phyloP scores from a whole-genome alignment of 1,140 invertebrate genomes.

The Drosophila funebris region DNA sequence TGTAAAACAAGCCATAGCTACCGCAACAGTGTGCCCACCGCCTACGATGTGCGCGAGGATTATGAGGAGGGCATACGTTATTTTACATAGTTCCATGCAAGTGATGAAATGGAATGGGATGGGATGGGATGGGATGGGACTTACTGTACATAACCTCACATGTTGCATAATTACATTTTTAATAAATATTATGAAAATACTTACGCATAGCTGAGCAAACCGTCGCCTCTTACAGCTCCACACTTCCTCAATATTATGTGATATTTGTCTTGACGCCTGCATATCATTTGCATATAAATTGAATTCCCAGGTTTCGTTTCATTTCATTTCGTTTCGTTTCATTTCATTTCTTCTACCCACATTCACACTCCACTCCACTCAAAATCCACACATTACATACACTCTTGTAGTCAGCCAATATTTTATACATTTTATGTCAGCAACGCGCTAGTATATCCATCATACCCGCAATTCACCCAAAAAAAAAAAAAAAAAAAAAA shows the following conservation, averaged over 20 bases:
- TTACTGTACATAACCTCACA: constrained; percentile 33
- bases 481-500: too few species aligned
- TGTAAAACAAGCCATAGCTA: constrained; percentile 20
- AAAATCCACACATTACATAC: neutral
- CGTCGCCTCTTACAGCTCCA: neutral
- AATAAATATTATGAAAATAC: constrained; percentile 76
- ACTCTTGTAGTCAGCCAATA: constrained; percentile 65
- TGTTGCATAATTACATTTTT: constrained; percentile 72
- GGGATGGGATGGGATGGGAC: too few species aligned
- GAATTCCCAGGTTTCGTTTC: constrained; percentile 60
- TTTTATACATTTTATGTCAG: constrained; percentile 75
- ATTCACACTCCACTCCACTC: neutral
- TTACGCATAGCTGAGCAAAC: constrained; percentile 41
- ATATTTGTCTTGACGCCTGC: constrained; percentile 63
- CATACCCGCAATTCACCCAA: constrained; percentile 4
- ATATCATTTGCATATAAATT: constrained; percentile 81
- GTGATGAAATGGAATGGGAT: too few species aligned
- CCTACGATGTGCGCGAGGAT: constrained; percentile 55
- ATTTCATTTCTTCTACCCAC: constrained; percentile 21
- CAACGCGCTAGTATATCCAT: constrained; percentile 24
- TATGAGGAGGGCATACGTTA: constrained; percentile 55
- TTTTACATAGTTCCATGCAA: too few species aligned
- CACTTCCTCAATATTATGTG: constrained; percentile 10
- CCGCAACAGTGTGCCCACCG: constrained; percentile 10
- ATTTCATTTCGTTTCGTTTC: constrained; percentile 40